A percentile compares a stretch with the other conserved stretches of the same genome.
phyloP scores from a whole-genome alignment of 2,113 vertebrate genomes.

The Ptilorrhoa leucosticta region DNA sequence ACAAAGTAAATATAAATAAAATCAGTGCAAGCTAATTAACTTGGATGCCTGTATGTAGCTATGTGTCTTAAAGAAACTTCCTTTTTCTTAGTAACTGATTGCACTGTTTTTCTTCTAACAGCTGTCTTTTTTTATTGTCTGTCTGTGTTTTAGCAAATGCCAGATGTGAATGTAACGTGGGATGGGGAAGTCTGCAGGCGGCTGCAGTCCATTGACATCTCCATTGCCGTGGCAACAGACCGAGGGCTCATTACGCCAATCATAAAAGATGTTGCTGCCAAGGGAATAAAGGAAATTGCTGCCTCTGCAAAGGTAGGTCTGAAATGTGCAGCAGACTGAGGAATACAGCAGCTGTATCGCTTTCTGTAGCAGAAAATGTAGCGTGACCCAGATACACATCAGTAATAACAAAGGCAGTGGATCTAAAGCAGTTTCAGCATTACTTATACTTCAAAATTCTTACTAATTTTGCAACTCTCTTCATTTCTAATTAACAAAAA shows the following conservation, averaged over 20 bases:
- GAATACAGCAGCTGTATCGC: background rate
- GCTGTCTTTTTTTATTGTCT: background rate
- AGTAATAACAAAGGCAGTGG: background rate
- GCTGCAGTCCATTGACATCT: conserved; percentile 87
- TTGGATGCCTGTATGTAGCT: background rate
- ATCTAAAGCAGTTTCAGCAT: background rate
- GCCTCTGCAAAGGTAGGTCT: conserved; percentile 82
- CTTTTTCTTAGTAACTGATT: background rate
- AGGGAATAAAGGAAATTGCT: conserved; percentile 90
- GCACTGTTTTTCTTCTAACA: background rate
- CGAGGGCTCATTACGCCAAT: conserved; percentile 92
- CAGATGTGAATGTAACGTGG: conserved; percentile 91
- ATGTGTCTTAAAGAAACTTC: background rate
- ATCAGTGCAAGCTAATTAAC: background rate
- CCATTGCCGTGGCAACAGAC: conserved; percentile 91
- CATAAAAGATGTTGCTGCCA: conserved; percentile 87
- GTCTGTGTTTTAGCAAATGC: conserved; percentile 82
- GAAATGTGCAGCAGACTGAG: background rate
- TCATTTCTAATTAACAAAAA: background rate
- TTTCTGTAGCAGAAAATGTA: background rate
- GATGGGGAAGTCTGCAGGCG: conserved; percentile 79
- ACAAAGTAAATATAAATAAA: background rate
- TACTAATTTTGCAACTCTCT: background rate
- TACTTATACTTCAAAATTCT: background rate
- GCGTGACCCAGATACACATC: background rate